Base-by-base conservation (phyloP, 2,888 invertebrate genomes). In the Cyrtodaria siliqua region DNA sequence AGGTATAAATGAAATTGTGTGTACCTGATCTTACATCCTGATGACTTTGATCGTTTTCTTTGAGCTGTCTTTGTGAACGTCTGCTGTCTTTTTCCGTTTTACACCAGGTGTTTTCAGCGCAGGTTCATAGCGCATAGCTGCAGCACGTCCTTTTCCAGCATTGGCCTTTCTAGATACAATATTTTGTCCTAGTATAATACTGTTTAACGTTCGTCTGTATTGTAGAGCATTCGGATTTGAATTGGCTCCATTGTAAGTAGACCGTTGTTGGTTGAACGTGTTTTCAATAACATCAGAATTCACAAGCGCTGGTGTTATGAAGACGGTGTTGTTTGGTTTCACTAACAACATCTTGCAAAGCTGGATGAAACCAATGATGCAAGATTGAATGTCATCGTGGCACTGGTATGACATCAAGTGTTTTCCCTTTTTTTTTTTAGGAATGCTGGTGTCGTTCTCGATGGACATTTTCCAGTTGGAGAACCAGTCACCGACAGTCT, bases 221-320 rank as follows among this genome's bases (percentile, higher is more conserved):
- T 72, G 72, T 16, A 59, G 53, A 49, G 53, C 60, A 53, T 47
- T 60, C 3, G 66, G 60, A 53, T 72, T 72, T 52, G 60, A 66
- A 38, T 66, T 72, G 33, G 66, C 53, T 0, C 72, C 66, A 67
- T 72, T 66, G 61, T 60, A 71, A 12, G 42, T 57, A 0, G 52
- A 33, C 9, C 64, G 23, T 24, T 71, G 71, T 53, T 72, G 71
- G 27, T 55, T 72, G 56, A 75, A 64, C 12, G n/a, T 62, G 42
- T 75, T 72, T 40, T 77, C 71, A 29, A 77, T 42, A 4, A 63
- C 44, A 52, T 77, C 68, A 26, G 77, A 72, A 27, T 72, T 77
- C 2, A 69, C 52, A 8, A 71, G 59, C 24, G 42, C 56, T 44
- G 64, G 73, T 8, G 64, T 73, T 23, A 78, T 27, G 40, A 42